phyloP scores from a whole-genome alignment of 1,140 invertebrate genomes.

The Zaprionus camerounensis region DNA sequence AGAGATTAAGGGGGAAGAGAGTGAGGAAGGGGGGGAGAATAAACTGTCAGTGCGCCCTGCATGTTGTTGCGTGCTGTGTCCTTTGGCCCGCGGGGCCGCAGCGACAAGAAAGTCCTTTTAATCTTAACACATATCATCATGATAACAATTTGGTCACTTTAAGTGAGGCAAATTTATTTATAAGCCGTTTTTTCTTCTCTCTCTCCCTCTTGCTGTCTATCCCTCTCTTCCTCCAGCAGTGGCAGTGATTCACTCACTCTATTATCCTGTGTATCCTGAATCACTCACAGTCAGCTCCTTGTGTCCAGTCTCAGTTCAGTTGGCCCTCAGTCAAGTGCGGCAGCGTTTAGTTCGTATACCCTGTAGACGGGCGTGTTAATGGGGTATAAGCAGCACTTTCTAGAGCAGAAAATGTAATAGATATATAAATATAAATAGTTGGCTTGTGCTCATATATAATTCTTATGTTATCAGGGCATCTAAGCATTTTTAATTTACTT shows the following conservation, averaged over 20 bases:
- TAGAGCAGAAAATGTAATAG: no score
- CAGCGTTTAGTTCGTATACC: constrained; percentile 34
- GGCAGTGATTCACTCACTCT: constrained; percentile 53
- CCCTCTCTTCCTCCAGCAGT: background rate
- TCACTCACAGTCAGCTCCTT: constrained; percentile 32
- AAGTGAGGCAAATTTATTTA: constrained; percentile 84
- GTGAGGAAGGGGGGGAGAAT: background rate
- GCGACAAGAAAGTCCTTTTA: constrained; percentile 84
- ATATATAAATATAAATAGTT: no score
- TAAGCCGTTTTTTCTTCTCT: constrained; percentile 66
- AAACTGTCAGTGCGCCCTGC: constrained; percentile 37
- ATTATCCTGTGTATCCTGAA: constrained; percentile 31
- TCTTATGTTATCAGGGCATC: no score
- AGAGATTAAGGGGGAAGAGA: no score
- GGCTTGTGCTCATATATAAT: no score
- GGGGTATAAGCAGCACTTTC: background rate
- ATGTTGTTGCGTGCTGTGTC: constrained; percentile 15
- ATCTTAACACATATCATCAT: constrained; percentile 84
- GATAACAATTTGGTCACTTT: constrained; percentile 84
- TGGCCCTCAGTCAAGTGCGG: constrained; percentile 9
- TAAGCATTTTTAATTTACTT: no score
- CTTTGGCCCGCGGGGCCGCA: constrained; percentile 41
- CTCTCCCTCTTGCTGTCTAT: background rate
- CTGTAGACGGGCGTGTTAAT: background rate
- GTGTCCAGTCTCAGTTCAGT: constrained; percentile 3